Conservation (phyloP, 1,140 invertebrate genomes). For the Drosophila watanabei region DNA sequence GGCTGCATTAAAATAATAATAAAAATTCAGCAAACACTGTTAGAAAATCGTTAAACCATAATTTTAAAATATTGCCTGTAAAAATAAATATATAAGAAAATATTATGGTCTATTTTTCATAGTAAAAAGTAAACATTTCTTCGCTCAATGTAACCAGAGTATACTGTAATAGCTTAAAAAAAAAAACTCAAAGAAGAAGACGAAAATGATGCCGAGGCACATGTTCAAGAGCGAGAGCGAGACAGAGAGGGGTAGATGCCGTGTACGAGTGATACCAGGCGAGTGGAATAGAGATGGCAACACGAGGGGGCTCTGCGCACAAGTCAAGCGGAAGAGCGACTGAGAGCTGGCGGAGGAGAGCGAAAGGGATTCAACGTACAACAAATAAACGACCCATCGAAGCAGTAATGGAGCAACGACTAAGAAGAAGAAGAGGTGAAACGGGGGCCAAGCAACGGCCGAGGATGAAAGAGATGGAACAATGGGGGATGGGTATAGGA, state of each 20-base stretch:
- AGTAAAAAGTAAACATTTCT: neutral
- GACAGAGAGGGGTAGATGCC: constrained; percentile 17
- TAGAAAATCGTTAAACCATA: constrained; percentile 33
- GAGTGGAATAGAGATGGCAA: constrained; percentile 15
- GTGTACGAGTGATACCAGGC: constrained; percentile 1
- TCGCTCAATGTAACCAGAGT: constrained; percentile 22
- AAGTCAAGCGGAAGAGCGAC: constrained; percentile 45
- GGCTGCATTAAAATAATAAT: constrained; percentile 69
- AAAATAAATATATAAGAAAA: neutral
- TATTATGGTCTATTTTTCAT: neutral
- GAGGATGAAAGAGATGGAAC: constrained; percentile 34
- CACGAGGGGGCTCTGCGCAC: constrained; percentile 37
- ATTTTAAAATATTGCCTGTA: constrained; percentile 12
- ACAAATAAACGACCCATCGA: constrained; percentile 37
- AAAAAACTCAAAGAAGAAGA: constrained; percentile 50
- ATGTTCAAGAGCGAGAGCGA: constrained; percentile 49
- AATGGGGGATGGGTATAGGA: constrained; percentile 2
- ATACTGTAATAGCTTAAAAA: constrained; percentile 50
- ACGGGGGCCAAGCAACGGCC: neutral
- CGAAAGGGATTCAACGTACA: constrained; percentile 8
- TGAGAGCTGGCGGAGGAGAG: neutral
- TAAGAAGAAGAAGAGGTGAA: constrained; percentile 12
- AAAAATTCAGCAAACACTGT: constrained; percentile 8
- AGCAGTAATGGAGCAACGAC: constrained; percentile 48
- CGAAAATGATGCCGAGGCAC: constrained; percentile 50